These are phyloP conservation scores for Sycophaga agraensis DNA, from an alignment of 1,140 invertebrate species.

Conservation along the genomic window DNA sequence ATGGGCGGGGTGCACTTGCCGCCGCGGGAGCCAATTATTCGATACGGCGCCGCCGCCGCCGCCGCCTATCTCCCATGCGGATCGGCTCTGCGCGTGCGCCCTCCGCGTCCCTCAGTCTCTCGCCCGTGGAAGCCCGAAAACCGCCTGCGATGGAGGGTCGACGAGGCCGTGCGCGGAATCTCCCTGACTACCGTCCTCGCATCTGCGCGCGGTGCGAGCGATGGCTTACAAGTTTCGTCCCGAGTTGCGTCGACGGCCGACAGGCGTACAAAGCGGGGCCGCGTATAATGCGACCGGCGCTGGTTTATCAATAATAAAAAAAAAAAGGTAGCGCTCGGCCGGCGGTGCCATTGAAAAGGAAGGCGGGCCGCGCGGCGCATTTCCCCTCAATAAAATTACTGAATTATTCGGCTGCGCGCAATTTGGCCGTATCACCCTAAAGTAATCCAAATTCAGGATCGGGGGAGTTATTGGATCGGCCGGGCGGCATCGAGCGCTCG, in stretches of 20 bases:
- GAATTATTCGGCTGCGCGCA: constrained; percentile 17
- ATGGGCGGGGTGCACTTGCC: constrained; percentile 56
- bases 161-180: too few relatives aligned
- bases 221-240: too few relatives aligned
- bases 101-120: too few relatives aligned
- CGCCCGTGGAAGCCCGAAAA: too few relatives aligned
- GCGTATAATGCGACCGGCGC: too few relatives aligned
- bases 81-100: constrained; percentile 46
- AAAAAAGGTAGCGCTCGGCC: not conserved
- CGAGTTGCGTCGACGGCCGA: too few relatives aligned
- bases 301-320: not conserved
- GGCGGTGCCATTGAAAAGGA: constrained; percentile 3
- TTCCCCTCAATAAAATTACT: constrained; percentile 15
- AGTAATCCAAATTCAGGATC: constrained; percentile 29
- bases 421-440: constrained; percentile 17
- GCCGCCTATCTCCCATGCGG: not conserved
- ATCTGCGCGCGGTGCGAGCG: too few relatives aligned
- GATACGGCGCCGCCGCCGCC: constrained; percentile 50
- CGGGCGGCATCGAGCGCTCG: too few relatives aligned
- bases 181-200: too few relatives aligned
- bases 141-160: too few relatives aligned
- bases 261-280: too few relatives aligned
- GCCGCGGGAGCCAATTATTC: constrained; percentile 60
- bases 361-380: not conserved
- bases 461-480: constrained; percentile 19